These are phyloP conservation scores for Cephalotes varians DNA, from an alignment of 2,888 invertebrate genomes.

Conservation along the genomic window DNA sequence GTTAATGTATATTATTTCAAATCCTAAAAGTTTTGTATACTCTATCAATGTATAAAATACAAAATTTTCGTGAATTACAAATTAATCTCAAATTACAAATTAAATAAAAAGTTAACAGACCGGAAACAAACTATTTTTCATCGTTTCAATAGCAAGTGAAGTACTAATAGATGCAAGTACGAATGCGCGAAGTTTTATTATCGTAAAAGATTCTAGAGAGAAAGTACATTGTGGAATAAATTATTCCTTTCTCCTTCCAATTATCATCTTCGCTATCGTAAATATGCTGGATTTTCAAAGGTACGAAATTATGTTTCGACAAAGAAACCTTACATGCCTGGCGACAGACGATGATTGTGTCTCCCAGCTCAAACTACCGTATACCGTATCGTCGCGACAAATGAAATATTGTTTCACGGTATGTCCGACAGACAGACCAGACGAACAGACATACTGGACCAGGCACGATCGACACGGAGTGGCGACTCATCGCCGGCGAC, in stretches of 20 bases:
- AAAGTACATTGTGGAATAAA: background rate
- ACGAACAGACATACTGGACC: constrained; percentile 15
- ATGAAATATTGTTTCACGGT: constrained; percentile 75
- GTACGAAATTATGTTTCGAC: constrained; percentile 9
- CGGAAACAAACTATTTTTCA: background rate
- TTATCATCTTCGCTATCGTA: background rate
- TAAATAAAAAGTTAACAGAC: background rate
- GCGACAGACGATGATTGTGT: constrained; percentile 63
- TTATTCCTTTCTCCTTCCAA: no score
- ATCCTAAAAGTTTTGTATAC: background rate
- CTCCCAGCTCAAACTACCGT: constrained; percentile 70
- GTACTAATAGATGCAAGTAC: background rate
- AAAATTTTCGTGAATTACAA: background rate
- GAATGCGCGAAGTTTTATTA: background rate
- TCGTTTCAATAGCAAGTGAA: background rate
- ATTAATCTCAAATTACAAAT: background rate
- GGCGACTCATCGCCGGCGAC: constrained; percentile 31
- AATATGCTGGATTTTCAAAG: background rate
- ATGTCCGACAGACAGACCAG: constrained; percentile 16
- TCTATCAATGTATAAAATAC: background rate
- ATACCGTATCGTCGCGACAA: constrained; percentile 49
- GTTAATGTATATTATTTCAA: background rate
- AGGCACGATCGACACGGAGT: constrained; percentile 17
- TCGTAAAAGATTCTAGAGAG: background rate
- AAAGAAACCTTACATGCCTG: background rate